phyloP scores from a whole-genome alignment of 2,888 invertebrate genomes.

The Drosophila dives region DNA sequence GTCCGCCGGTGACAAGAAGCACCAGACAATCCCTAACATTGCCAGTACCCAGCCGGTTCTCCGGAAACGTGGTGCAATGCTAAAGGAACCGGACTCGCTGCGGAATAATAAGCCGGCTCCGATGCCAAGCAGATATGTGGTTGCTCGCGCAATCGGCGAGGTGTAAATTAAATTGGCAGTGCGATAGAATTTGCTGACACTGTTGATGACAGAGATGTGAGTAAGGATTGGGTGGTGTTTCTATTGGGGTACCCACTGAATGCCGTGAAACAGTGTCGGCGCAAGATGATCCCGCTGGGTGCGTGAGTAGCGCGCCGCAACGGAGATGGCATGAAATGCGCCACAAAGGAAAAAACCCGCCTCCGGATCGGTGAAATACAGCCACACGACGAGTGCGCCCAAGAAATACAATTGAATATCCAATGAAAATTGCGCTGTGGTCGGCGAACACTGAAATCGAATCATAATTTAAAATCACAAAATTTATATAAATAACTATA shows the following conservation, averaged over 20 bases:
- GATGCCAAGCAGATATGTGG: constrained; percentile 88
- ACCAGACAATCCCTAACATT: constrained; percentile 84
- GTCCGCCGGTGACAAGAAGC: constrained; percentile 87
- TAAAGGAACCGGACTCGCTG: constrained; percentile 75
- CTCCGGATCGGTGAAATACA: constrained; percentile 86
- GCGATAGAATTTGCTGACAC: constrained; percentile 89
- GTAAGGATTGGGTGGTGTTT: background rate
- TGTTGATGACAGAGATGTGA: constrained; percentile 68
- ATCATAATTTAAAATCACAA: background rate
- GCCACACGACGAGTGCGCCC: constrained; percentile 88
- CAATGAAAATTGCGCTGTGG: constrained; percentile 90
- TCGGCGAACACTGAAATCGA: constrained; percentile 89
- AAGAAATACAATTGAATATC: constrained; percentile 90
- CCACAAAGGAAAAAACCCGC: constrained; percentile 87
- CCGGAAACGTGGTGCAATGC: constrained; percentile 84
- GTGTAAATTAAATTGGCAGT: constrained; percentile 89
- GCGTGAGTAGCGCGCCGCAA: constrained; percentile 88
- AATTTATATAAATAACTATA: background rate
- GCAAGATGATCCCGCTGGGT: constrained; percentile 88
- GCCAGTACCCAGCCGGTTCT: constrained; percentile 82
- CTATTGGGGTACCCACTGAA: constrained; percentile 86
- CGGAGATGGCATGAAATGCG: constrained; percentile 86
- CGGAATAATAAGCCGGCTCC: constrained; percentile 86
- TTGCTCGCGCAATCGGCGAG: constrained; percentile 88
- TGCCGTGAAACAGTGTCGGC: constrained; percentile 89